phyloP scores from a whole-genome alignment of 2,113 vertebrate genomes.

The Phrynosoma blainvillii region DNA sequence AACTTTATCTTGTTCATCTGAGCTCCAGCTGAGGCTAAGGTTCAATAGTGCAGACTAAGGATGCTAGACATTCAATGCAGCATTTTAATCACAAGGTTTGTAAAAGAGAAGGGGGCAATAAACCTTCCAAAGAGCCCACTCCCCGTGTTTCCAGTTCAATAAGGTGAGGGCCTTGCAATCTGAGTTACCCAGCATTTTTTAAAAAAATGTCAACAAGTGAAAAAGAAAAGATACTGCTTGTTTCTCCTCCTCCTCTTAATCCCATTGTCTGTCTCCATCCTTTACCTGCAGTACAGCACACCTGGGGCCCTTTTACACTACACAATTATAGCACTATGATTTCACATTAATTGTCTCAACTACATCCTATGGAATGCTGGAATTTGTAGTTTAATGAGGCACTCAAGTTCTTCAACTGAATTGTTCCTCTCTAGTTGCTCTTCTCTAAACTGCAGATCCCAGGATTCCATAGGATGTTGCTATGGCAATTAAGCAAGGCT shows the following conservation, averaged over 20 bases:
- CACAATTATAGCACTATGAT: too few species aligned
- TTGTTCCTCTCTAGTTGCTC: too few species aligned
- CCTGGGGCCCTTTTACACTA: not conserved
- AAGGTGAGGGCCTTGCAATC: not conserved
- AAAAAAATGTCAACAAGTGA: not conserved
- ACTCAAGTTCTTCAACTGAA: too few species aligned
- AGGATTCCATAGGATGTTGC: too few species aligned
- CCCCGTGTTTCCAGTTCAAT: conserved; percentile 17
- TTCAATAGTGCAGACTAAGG: conserved; percentile 55
- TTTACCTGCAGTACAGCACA: not conserved
- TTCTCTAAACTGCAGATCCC: too few species aligned
- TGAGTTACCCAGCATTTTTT: not conserved
- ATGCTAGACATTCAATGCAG: conserved; percentile 41
- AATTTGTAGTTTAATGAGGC: too few species aligned
- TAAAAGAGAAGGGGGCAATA: conserved; percentile 47
- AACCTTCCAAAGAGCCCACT: not conserved
- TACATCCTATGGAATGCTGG: too few species aligned
- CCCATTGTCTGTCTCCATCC: not conserved
- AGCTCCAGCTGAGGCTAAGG: conserved; percentile 57
- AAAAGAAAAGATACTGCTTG: not conserved
- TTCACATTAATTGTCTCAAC: too few species aligned
- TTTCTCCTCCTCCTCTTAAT: not conserved
- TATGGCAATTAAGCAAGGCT: too few species aligned
- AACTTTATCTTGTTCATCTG: conserved; percentile 66
- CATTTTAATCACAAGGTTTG: conserved; percentile 32